Base-by-base conservation (phyloP, 2,797 vertebrate species). In the Siniperca undulata region DNA sequence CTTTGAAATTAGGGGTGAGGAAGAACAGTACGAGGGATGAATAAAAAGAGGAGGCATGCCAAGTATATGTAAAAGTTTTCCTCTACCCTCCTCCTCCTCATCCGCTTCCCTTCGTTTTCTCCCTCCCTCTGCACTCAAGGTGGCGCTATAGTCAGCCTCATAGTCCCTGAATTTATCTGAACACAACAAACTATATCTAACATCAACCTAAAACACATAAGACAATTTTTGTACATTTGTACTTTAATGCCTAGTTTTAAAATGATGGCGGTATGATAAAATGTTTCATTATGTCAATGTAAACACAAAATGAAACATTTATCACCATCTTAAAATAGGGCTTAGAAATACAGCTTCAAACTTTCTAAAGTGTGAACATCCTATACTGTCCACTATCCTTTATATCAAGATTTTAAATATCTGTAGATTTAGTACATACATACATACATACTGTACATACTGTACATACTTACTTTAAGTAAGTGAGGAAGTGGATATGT, bases 91-190 rank as follows among this genome's bases (percentile, higher is more conserved):
- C 84, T 85, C 87, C 68, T 93, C 82, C 52, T 89, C 82, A 62
- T 92, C 80, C 13, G 64, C 85, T 71, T 92, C 88, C 80, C 84
- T 83, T 70, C 74, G 89, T 83, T 87, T 83, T 61, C 88, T 81
- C 85, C 77, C 89, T 86, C 89, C 90, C 81, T 92, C 92, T 82
- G 88, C 86, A 27, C 89, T 91, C 61, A 81, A 78, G 90, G 86
- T 78, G 90, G 90, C 38, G 81, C 91, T 95, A 94, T 91, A 95
- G 89, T 93, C 91, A 46, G 87, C 85, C 88, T 95, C 93, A 94
- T 92, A 93, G 86, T 94, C 91, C 83, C 91, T 94, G 90, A 93
- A 95, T 73, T 83, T 81, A 78, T 95, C 94, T 96, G 86, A 89
- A 90, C 90, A 93, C 75, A 87, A 89, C 80, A 94, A 44, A 85